Base-by-base conservation (phyloP, 2,888 invertebrate species). In the Diabrotica balteata region DNA sequence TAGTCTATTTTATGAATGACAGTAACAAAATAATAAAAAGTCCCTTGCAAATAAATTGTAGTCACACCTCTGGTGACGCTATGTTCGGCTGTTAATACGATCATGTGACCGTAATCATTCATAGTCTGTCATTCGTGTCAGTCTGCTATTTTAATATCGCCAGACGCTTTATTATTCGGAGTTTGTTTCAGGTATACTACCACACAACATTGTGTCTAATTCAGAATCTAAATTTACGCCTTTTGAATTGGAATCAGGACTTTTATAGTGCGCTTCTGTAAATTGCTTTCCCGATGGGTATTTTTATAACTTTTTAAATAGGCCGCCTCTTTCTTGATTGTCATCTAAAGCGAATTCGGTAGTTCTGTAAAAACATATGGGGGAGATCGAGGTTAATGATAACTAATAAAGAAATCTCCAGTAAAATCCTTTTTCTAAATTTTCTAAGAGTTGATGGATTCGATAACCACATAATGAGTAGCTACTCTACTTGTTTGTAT, bases 101-200 rank as follows among this genome's bases (percentile, higher is more conserved):
- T 81, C 81, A 82, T 77, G 80, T 81, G 82, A 80, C 78, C 70
- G 80, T 77, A 81, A 82, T 82, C 82, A 81, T 80, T 82, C 82
- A 81, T 78, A 78, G 80, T 80, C 79, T 80, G 81, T 81, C 81
- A 80, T 76, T 80, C 80, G 79, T 78, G 77, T 75, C 75, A 75
- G 66, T 55, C 65, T 63, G 73, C 75, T 76, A 76, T 76, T 76
- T 76, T 75, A 75, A 76, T 76, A 76, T 75, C 73, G 57, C 67
- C 61, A 66, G 63, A 64, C 63, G 65, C 54, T 63, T 64, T 61
- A 68, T 63, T 69, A 69, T 69, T 67, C 57, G 42, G 63, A 52
- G 32, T 64, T 47, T 55, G 58, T 51, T 60, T 55, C 64, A 69
- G 66, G 66, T 69, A 69, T 63, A 64, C 54, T 6, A 50, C 10